Conservation (phyloP, 2,113 vertebrate species). For the Muntiacus muntjak region DNA sequence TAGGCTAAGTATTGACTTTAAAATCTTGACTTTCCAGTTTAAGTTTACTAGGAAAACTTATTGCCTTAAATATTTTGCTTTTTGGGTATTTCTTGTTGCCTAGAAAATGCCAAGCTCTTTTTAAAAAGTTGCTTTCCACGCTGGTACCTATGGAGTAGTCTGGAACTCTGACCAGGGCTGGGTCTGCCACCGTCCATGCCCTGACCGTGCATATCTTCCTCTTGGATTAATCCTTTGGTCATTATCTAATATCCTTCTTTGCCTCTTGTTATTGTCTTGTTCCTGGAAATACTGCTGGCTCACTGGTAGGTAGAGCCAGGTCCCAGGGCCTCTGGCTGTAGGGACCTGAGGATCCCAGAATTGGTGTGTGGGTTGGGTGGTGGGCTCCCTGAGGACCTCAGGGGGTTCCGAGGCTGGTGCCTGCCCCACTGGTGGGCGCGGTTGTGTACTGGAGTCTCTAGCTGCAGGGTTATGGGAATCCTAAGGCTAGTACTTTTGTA, state of each 20-base stretch:
- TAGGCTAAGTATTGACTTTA: not conserved
- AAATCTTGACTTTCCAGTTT: not conserved
- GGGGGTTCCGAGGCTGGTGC: not conserved
- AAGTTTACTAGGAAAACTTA: not conserved
- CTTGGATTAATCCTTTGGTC: not conserved
- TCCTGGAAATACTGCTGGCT: not conserved
- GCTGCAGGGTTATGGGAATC: not conserved
- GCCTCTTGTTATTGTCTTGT: not conserved
- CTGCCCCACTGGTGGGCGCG: not conserved
- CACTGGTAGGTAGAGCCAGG: not conserved
- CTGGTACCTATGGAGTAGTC: not conserved
- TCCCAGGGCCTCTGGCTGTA: not conserved
- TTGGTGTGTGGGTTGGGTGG: not conserved
- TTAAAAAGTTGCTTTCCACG: not conserved
- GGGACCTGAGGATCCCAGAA: not conserved
- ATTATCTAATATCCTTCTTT: not conserved
- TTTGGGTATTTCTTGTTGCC: not conserved
- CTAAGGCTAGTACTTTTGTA: not conserved
- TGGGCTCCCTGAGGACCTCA: not conserved
- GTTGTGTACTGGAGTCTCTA: not conserved
- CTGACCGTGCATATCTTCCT: not conserved
- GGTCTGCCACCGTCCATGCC: not conserved
- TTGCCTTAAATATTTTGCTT: not conserved
- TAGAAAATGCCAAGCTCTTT: not conserved
- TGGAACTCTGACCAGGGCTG: not conserved